Percentiles rank a stretch among this genome's conserved stretches.
phyloP scores from a whole-genome alignment of 1,140 invertebrate species.

The Nixonia krombeini region DNA sequence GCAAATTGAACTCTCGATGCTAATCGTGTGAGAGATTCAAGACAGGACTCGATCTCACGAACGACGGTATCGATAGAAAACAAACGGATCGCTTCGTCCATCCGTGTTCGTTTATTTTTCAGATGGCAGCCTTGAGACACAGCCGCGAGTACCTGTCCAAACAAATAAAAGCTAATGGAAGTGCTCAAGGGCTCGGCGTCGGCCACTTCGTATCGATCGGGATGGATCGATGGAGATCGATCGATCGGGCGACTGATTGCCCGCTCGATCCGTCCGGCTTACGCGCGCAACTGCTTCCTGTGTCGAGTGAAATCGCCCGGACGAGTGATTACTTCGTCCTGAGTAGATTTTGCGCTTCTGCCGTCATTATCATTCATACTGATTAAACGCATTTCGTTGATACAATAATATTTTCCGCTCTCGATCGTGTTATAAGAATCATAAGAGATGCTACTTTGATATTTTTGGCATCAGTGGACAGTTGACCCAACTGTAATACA shows the following conservation, averaged over 20 bases:
- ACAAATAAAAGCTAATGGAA: constrained; percentile 58
- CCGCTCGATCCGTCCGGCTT: constrained; percentile 11
- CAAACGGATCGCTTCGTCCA: constrained; percentile 28
- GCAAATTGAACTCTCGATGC: constrained; percentile 41
- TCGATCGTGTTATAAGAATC: no score
- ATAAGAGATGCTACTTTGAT: no score
- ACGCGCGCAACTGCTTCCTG: no score
- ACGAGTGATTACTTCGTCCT: no score
- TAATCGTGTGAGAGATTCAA: constrained; percentile 45
- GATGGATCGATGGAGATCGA: constrained; percentile 19
- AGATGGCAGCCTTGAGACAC: constrained; percentile 47
- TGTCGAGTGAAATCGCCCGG: no score
- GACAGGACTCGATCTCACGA: constrained; percentile 25
- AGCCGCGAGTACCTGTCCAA: constrained; percentile 44
- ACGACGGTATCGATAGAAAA: constrained; percentile 42
- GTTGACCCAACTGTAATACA: no score
- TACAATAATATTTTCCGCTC: no score
- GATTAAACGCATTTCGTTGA: no score
- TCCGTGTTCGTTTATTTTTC: constrained; percentile 29
- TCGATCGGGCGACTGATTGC: constrained; percentile 17
- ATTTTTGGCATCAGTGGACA: no score
- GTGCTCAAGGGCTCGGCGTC: constrained; percentile 16
- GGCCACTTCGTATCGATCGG: constrained; percentile 13
- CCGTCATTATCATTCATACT: no score
- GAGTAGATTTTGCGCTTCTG: no score